A percentile compares a stretch with the other conserved stretches of the same genome.
Evolutionary conservation across 1,140 invertebrate genomes (phyloP).

Genomic region (Sarcophaga bullata): DNA sequence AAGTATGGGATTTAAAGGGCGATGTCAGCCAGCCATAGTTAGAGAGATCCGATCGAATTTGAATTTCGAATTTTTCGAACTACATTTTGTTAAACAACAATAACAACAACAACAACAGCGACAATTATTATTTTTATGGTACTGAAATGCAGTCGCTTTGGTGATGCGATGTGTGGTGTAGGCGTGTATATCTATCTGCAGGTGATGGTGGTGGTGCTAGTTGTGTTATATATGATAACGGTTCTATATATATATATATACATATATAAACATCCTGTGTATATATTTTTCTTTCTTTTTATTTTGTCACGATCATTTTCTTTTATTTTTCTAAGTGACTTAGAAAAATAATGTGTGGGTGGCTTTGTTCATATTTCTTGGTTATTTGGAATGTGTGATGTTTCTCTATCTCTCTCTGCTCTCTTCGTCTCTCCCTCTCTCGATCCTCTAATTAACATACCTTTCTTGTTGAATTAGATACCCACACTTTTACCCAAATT

Average conservation of each 20-base stretch:
- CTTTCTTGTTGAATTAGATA: background rate
- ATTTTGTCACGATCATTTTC: background rate
- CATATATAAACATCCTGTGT: constrained; percentile 13
- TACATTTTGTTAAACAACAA: too few relatives aligned
- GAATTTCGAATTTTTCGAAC: too few relatives aligned
- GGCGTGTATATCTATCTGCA: background rate
- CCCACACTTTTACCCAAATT: background rate
- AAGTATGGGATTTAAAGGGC: too few relatives aligned
- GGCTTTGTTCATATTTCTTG: background rate
- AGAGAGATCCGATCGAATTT: too few relatives aligned
- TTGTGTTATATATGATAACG: too few relatives aligned
- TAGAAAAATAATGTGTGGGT: background rate
- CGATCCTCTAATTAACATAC: too few relatives aligned
- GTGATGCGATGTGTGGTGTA: background rate
- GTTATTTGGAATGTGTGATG: too few relatives aligned
- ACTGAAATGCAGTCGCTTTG: background rate
- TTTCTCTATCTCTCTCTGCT: too few relatives aligned
- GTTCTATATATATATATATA: background rate
- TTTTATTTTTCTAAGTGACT: background rate
- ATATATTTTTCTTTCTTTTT: background rate
- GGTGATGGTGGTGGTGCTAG: background rate
- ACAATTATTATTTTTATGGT: too few relatives aligned
- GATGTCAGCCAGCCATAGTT: too few relatives aligned
- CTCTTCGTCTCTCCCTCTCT: too few relatives aligned
- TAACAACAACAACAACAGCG: too few relatives aligned